Conservation (phyloP, 2,113 vertebrate species). For the Pelvicachromis taeniatus region DNA sequence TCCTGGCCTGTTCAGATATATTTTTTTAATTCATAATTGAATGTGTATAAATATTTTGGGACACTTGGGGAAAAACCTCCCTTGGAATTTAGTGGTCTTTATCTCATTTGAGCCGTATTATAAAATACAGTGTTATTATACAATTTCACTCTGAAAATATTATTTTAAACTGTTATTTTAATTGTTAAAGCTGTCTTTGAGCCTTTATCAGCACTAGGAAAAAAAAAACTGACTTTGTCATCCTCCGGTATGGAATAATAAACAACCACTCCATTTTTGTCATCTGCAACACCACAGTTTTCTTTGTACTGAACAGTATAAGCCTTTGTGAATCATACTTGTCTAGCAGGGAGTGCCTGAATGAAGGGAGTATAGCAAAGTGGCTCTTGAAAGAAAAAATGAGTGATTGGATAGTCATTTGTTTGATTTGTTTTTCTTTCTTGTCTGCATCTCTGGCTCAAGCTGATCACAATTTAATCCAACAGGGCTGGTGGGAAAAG, state of each 20-base stretch:
- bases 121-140: background rate
- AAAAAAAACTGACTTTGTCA: background rate
- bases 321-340: constrained; percentile 20
- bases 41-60: background rate
- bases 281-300: background rate
- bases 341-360: constrained; percentile 1
- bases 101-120: background rate
- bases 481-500: constrained; percentile 22
- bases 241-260: background rate
- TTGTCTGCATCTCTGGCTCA: background rate
- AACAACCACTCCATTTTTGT: background rate
- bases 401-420: constrained; percentile 19
- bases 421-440: constrained; percentile 17
- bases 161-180: background rate
- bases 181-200: background rate
- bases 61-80: background rate
- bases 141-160: background rate
- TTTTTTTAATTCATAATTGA: background rate
- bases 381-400: background rate
- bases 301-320: background rate
- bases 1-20: background rate
- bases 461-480: constrained; percentile 28
- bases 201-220: background rate
- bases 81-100: background rate
- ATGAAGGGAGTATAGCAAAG: background rate